Evolutionary conservation across 2,888 invertebrate genomes (phyloP).

Genomic region (Acleris sparsana): DNA sequence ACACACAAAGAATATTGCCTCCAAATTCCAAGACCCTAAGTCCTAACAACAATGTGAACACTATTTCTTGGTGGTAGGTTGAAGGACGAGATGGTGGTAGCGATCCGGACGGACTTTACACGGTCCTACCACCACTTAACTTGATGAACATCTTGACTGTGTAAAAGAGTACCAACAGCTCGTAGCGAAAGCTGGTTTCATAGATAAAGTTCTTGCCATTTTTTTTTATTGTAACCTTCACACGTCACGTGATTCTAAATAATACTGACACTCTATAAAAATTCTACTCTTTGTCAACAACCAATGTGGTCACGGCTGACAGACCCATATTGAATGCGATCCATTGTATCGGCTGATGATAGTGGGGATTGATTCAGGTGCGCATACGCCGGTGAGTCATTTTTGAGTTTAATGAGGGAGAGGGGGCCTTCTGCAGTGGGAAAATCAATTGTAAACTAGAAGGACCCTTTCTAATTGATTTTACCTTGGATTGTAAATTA

Average conservation of each 20-base stretch:
- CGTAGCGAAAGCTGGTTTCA: no score
- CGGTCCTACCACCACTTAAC: no score
- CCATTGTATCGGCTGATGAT: conserved; percentile 44
- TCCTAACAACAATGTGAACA: no score
- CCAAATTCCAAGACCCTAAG: no score
- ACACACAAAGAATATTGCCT: no score
- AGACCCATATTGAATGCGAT: conserved; percentile 54
- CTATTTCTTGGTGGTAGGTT: no score
- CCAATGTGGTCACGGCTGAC: conserved; percentile 59
- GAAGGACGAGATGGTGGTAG: no score
- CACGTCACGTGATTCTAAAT: neutral
- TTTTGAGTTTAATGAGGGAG: conserved; percentile 4
- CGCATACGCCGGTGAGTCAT: conserved; percentile 24
- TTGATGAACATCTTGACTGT: no score
- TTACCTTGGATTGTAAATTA: neutral
- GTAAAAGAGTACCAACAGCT: no score
- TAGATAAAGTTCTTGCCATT: no score
- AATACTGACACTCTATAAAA: neutral
- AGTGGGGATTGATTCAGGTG: conserved; percentile 26
- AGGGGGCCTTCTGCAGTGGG: neutral
- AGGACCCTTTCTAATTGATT: neutral
- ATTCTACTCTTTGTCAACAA: conserved; percentile 36
- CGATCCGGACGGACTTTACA: no score
- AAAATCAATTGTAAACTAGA: neutral
- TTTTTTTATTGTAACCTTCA: no score